These are phyloP conservation scores for Stenopsyche tienmushanensis DNA, from an alignment of 1,140 invertebrate species.

Conservation along the genomic window DNA sequence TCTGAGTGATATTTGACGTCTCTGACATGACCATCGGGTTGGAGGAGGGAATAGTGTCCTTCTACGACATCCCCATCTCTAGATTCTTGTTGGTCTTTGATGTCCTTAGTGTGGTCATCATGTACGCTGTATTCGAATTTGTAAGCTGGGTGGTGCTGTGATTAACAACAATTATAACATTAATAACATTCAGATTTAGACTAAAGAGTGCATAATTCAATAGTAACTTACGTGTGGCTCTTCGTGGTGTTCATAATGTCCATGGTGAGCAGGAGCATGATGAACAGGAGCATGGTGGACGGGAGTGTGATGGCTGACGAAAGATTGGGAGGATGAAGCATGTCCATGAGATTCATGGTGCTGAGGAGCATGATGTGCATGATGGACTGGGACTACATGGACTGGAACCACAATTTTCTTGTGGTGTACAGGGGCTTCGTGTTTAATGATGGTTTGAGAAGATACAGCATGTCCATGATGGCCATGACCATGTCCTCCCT, in stretches of 20 bases:
- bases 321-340: constrained; percentile 18
- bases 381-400: constrained; percentile 42
- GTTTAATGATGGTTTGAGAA: no score
- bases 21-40: constrained; percentile 59
- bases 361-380: constrained; percentile 43
- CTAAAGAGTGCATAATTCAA: constrained; percentile 6
- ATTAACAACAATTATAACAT: constrained; percentile 25
- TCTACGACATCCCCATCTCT: constrained; percentile 60
- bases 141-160: constrained; percentile 55
- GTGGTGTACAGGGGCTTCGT: constrained; percentile 11
- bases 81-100: constrained; percentile 55
- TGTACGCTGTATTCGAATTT: constrained; percentile 58
- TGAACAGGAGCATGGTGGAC: constrained; percentile 14
- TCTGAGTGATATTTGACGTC: constrained; percentile 62
- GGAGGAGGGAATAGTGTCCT: constrained; percentile 60
- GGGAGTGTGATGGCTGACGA: constrained; percentile 22
- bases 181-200: not conserved
- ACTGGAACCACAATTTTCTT: constrained; percentile 42
- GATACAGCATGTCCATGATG: constrained; percentile 28
- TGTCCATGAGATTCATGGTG: constrained; percentile 23
- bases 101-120: constrained; percentile 57
- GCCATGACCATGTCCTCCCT: constrained; percentile 46
- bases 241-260: constrained; percentile 25
- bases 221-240: constrained; percentile 50
- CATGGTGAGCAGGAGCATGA: constrained; percentile 25